Evolutionary conservation across 2,888 invertebrate genomes (phyloP).

Genomic region (Melieria omissa): DNA sequence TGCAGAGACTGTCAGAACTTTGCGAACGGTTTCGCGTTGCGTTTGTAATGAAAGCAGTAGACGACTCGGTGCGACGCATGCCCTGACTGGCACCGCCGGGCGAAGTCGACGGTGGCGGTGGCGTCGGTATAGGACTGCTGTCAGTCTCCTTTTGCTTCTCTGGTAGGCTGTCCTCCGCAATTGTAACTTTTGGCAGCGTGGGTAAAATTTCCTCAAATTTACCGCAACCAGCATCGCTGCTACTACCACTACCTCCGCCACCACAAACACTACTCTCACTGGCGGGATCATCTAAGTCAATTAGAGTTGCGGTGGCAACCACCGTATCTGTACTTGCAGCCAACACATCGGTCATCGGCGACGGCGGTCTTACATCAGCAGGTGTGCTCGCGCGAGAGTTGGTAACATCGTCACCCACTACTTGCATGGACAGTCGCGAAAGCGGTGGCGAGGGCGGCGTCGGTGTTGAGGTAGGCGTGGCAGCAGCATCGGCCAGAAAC

Average conservation of each 20-base stretch:
- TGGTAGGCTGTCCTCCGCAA: constrained; percentile 50
- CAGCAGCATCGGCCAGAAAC: constrained; percentile 50
- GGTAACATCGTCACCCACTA: constrained; percentile 12
- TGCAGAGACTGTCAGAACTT: constrained; percentile 66
- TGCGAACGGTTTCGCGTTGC: constrained; percentile 64
- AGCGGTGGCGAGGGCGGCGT: constrained; percentile 43
- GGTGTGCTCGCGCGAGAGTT: constrained; percentile 23
- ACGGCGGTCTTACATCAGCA: constrained; percentile 22
- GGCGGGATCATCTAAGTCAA: no score
- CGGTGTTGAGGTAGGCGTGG: constrained; percentile 50
- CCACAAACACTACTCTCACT: not conserved
- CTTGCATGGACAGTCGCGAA: constrained; percentile 22
- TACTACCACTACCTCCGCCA: not conserved
- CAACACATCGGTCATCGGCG: constrained; percentile 40
- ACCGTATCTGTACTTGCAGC: constrained; percentile 37
- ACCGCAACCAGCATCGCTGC: not conserved
- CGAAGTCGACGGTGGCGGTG: constrained; percentile 60
- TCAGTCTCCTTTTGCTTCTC: constrained; percentile 47
- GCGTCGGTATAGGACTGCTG: constrained; percentile 56
- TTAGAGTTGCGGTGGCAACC: constrained; percentile 38
- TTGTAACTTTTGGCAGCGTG: constrained; percentile 55
- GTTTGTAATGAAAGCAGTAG: constrained; percentile 58
- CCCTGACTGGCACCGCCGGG: constrained; percentile 58
- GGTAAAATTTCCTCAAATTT: not conserved
- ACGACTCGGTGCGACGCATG: constrained; percentile 60